phyloP scores from a whole-genome alignment of 2,113 vertebrate genomes.

The Entelurus aequoreus region DNA sequence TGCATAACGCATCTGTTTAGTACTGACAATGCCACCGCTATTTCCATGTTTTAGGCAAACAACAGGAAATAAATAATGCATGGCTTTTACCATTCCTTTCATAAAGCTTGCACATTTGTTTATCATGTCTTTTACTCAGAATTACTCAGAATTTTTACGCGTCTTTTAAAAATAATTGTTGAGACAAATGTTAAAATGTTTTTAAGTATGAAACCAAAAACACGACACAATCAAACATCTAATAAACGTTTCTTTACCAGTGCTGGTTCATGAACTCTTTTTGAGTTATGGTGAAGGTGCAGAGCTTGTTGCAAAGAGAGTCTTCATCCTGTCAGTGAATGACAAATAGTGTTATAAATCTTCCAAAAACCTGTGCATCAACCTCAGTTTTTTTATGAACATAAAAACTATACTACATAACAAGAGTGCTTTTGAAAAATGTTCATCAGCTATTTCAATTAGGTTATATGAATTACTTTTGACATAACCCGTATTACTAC shows the following conservation, averaged over 20 bases:
- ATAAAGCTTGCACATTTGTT: not conserved
- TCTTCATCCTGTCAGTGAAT: constrained; percentile 86
- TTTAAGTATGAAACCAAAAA: constrained; percentile 3
- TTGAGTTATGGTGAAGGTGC: constrained; percentile 98
- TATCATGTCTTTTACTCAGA: not conserved
- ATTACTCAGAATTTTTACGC: not conserved
- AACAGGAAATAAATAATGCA: not conserved
- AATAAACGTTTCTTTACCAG: constrained; percentile 77
- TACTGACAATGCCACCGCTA: not conserved
- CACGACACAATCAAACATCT: not conserved
- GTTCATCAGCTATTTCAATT: not conserved
- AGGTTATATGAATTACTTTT: not conserved
- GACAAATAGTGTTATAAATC: constrained; percentile 5
- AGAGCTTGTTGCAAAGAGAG: constrained; percentile 97
- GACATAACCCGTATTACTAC: not conserved
- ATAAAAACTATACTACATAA: not conserved
- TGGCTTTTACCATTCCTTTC: not conserved
- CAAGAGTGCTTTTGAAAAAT: not conserved
- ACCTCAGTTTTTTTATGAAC: not conserved
- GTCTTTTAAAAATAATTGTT: not conserved
- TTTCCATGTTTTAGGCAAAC: not conserved
- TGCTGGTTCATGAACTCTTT: constrained; percentile 99
- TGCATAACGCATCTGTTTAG: constrained; percentile 8
- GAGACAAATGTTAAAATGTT: no score
- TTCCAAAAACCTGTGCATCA: not conserved